Base-by-base conservation (phyloP, 2,888 invertebrate species). In the Drosophila emarginata region DNA sequence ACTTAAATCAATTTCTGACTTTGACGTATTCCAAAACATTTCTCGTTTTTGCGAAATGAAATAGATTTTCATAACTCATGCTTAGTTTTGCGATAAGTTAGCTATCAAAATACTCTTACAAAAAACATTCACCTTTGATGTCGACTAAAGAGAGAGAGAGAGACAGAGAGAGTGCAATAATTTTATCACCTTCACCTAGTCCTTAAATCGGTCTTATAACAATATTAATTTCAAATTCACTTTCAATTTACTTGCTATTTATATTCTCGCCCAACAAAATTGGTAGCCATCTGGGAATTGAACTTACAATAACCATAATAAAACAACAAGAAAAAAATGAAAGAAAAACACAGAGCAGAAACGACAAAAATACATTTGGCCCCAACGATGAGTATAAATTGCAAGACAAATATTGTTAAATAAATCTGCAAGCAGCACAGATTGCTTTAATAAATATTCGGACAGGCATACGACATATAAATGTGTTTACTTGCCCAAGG, bases 1-100 rank as follows among this genome's bases (percentile, higher is more conserved):
- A 77, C 89, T 89, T 86, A 79, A 88, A 86, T 89, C 86, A 86
- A 89, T 86, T 88, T 84, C 85, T 87, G 89, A 85, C 89, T 88
- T 87, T 88, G 83, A 84, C 87, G 85, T 88, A 87, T 83, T 61
- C 75, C 65, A 72, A 67, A 74, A 67, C 80, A 83, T 86, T 82
- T 70, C 74, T 67, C 72, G 54, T 54, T 67, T 50, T 53, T 40
- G 26, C 51, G 36, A 72, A 80, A 78, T 72, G 71, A 74, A 45
- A 45, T 45, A 21, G 45, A 45, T 78, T 83, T 88, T 83, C 84
- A 88, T 87, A 88, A 88, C 87, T 86, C 79, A 83, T 69, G 76
- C 87, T 70, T 70, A 65, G 64, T 52, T 54, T 76, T 51, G n/a
- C n/a, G n/a, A n/a, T n/a, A n/a, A 7, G 0, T 23, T 23, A 23